Percentiles rank a stretch among this genome's conserved stretches.
Evolutionary conservation across 2,113 vertebrate genomes (phyloP).

Genomic region (Daphoenositta chrysoptera): DNA sequence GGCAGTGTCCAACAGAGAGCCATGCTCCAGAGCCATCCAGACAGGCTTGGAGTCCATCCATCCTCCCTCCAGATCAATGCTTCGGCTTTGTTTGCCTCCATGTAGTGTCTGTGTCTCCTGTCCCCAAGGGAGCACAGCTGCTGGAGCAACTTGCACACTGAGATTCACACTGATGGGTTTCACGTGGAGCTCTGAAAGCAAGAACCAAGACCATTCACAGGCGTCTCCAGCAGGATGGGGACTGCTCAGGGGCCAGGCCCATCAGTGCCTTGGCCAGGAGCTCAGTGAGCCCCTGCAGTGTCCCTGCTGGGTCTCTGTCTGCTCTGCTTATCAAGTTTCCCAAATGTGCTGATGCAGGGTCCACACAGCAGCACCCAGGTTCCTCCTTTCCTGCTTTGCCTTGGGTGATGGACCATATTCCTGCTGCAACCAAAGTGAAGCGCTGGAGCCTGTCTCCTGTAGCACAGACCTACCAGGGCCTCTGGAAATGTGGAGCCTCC

Average conservation of each 20-base stretch:
- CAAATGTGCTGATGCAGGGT: not conserved
- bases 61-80: not conserved
- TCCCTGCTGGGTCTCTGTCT: not conserved
- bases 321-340: not conserved
- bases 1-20: not conserved
- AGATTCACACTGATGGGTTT: not conserved
- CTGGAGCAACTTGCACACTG: not conserved
- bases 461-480: not conserved
- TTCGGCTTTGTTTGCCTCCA: not conserved
- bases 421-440: not conserved
- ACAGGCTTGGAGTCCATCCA: not conserved
- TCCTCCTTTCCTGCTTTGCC: not conserved
- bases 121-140: not conserved
- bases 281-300: rapidly evolving
- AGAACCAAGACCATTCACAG: not conserved
- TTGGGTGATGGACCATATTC: not conserved
- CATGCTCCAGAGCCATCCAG: not conserved
- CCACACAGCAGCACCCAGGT: not conserved
- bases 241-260: not conserved
- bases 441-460: rapidly evolving
- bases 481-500: not conserved
- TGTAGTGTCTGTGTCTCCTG: not conserved
- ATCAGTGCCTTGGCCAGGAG: not conserved
- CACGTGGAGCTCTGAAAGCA: not conserved
- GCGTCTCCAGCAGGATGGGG: not conserved